Evolutionary conservation across 2,888 invertebrate genomes (phyloP).

Genomic region (Rhamphomyia laevipes): DNA sequence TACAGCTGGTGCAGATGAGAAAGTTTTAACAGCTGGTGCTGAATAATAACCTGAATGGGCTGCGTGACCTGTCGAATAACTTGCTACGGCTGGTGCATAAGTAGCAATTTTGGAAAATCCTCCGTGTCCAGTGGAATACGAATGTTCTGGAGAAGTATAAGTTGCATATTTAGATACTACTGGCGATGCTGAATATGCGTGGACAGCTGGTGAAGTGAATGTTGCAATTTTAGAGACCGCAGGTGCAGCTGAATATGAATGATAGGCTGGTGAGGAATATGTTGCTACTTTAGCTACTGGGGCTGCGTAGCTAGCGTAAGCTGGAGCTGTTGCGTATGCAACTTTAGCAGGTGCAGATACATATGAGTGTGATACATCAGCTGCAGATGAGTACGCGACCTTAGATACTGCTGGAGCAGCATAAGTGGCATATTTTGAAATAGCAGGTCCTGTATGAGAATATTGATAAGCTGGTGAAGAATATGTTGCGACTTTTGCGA

Average conservation of each 20-base stretch:
- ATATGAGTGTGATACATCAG: constrained; percentile 4
- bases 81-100: constrained; percentile 14
- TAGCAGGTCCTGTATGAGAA: constrained; percentile 21
- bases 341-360: constrained; percentile 22
- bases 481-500: constrained; percentile 26
- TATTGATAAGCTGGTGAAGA: constrained; percentile 10
- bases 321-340: constrained; percentile 8
- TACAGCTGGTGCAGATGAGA: constrained; percentile 33
- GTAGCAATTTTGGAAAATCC: constrained; percentile 14
- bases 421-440: constrained; percentile 16
- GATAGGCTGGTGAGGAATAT: constrained; percentile 14
- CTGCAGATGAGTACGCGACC: constrained; percentile 12
- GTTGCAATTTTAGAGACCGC: constrained; percentile 20
- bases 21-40: constrained; percentile 6
- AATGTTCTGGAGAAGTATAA: constrained; percentile 14
- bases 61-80: constrained; percentile 12
- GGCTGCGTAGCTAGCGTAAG: constrained; percentile 4
- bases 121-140: constrained; percentile 7
- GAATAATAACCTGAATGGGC: constrained; percentile 16
- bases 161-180: constrained; percentile 19
- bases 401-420: constrained; percentile 11
- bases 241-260: constrained; percentile 17
- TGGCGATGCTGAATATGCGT: constrained; percentile 17
- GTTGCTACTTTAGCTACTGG: constrained; percentile 7
- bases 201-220: constrained; percentile 17